A percentile compares a stretch with the other conserved stretches of the same genome.
Evolutionary conservation across 2,888 invertebrate genomes (phyloP).

Genomic region (Philereme transversata): DNA sequence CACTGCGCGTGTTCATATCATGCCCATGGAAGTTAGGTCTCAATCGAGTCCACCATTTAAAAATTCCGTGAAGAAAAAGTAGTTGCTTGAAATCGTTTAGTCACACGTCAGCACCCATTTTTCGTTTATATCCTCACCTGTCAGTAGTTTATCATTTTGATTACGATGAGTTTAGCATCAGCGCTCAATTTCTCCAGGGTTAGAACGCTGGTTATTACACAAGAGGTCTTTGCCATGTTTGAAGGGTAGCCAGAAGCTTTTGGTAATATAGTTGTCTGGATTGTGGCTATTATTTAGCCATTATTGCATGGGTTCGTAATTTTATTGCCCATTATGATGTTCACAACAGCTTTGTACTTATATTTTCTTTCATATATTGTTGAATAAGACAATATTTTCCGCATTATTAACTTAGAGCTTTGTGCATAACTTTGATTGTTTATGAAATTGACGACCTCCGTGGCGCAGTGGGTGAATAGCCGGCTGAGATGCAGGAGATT

Average conservation of each 20-base stretch:
- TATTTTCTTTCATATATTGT: constrained; percentile 21
- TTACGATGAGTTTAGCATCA: constrained; percentile 45
- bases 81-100: constrained; percentile 6
- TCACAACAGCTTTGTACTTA: constrained; percentile 12
- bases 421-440: too few species aligned
- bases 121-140: constrained; percentile 48
- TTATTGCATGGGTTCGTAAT: constrained; percentile 18
- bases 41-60: too few species aligned
- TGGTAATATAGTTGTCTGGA: constrained; percentile 48
- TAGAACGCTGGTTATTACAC: constrained; percentile 37
- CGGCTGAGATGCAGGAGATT: too few species aligned
- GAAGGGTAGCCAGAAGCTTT: constrained; percentile 58
- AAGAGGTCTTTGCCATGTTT: constrained; percentile 56
- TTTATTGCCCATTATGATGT: constrained; percentile 28
- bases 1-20: too few species aligned
- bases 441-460: too few species aligned
- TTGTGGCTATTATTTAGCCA: constrained; percentile 60
- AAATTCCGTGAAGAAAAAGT: background rate
- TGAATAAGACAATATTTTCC: background rate
- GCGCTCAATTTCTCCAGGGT: constrained; percentile 38
- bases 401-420: too few species aligned
- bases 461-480: too few species aligned
- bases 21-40: too few species aligned
- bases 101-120: constrained; percentile 1
- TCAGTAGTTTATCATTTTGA: constrained; percentile 44